phyloP scores from a whole-genome alignment of 2,113 vertebrate species.

The Myocastor coypus region DNA sequence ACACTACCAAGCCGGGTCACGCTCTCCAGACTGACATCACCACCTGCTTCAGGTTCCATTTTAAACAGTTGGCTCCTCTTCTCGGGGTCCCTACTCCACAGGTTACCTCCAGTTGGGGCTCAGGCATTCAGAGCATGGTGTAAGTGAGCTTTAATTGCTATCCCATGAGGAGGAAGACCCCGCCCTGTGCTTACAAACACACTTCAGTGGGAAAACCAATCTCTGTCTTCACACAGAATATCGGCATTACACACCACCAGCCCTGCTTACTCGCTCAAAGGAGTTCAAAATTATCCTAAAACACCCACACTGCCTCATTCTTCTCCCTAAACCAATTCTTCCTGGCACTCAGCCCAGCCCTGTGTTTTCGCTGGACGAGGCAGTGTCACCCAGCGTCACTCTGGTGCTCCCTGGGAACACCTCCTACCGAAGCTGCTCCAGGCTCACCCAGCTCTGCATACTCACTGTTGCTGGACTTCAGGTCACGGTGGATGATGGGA shows the following conservation, averaged over 20 bases:
- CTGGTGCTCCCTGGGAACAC: not conserved
- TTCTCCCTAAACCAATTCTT: not conserved
- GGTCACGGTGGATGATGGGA: slow-evolving; percentile 97
- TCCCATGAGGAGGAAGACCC: not conserved
- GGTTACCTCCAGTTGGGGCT: not conserved
- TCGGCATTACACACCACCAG: not conserved
- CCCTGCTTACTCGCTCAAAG: not conserved
- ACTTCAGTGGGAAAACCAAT: slow-evolving; percentile 30
- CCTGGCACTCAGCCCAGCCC: not conserved
- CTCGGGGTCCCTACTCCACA: not conserved
- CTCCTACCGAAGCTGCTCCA: not conserved
- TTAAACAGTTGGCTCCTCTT: not conserved
- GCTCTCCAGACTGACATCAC: not conserved
- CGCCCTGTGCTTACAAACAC: not conserved
- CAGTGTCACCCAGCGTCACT: not conserved
- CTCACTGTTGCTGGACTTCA: slow-evolving; percentile 99
- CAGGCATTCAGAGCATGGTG: not conserved
- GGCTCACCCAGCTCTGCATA: slow-evolving; percentile 61
- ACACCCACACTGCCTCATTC: not conserved
- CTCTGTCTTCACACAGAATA: not conserved
- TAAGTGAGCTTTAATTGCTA: not conserved
- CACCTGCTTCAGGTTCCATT: not conserved
- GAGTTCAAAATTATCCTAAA: not conserved
- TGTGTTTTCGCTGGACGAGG: not conserved
- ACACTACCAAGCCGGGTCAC: not conserved